A percentile compares a stretch with the other conserved stretches of the same genome.
phyloP scores from a whole-genome alignment of 2,797 vertebrate genomes.

The Esox lucius region DNA sequence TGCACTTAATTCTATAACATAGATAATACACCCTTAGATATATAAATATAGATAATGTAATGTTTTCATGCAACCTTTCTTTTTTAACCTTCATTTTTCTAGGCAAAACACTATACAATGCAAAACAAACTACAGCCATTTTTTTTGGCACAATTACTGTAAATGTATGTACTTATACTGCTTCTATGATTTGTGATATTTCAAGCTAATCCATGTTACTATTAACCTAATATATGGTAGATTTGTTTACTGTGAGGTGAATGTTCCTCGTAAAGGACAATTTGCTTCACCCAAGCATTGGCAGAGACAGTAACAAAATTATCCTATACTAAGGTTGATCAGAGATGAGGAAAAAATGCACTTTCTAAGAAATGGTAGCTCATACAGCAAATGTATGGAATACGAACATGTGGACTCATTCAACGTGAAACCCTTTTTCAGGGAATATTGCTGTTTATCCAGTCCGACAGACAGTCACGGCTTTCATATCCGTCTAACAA shows the following conservation, averaged over 20 bases:
- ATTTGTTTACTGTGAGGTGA: background rate
- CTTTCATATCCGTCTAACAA: background rate
- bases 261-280: background rate
- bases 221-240: background rate
- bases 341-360: constrained; percentile 10
- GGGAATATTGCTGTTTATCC: constrained; percentile 71
- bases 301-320: background rate
- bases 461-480: background rate
- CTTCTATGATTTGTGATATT: background rate
- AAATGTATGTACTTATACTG: background rate
- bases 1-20: constrained; percentile 84
- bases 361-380: constrained; percentile 25
- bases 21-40: constrained; percentile 67
- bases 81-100: constrained; percentile 48
- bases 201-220: background rate
- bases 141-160: constrained; percentile 62
- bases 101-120: constrained; percentile 69
- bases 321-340: constrained; percentile 22
- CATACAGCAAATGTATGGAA: constrained; percentile 40
- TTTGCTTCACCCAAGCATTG: background rate
- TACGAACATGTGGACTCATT: constrained; percentile 27
- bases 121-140: constrained; percentile 39
- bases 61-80: constrained; percentile 60
- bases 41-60: constrained; percentile 78
- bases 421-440: constrained; percentile 29